Evolutionary conservation across 2,888 invertebrate genomes (phyloP), one percentile per base, ranked within the genome.

Genomic region (Drosophila aldrichi): DNA sequence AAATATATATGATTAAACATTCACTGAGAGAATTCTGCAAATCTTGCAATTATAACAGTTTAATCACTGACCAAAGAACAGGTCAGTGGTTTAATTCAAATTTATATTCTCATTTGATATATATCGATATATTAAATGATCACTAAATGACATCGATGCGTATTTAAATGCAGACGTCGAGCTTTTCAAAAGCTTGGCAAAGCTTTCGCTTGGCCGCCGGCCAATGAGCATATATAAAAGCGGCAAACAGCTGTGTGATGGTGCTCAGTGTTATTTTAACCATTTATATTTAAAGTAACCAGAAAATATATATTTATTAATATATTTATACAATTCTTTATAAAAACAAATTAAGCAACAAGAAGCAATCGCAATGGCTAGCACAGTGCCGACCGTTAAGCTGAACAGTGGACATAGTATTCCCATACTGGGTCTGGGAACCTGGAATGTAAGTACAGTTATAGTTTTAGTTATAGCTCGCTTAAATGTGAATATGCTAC

Each of bases 391-490:
- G 8, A 92, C 82, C 62, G 90, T 96, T 0, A 94, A 93, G 66
- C 93, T 96, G 16, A 94, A 93, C 81, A 95, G 95, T 85, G 96
- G 95, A 0, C 67, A 90, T 34, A 93, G 94, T 72, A 94, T 95
- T 71, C 96, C 96, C 0, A 93, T 94, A 7, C 89, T 96, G 2
- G 96, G 96, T 2, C 93, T 96, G 20, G 96, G 96, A 18, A 97
- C 96, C 3, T 96, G 96, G 96, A 95, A 95, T 93, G 96, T 96
- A 94, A 93, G 20, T 56, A 56, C 55, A 43, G 56, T 44, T 56
- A 34, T 10, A n/a, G n/a, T 16, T 29, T 8, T 29, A 29, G 29
- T 29, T 29, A n/a, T 0, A 56, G n/a, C 40, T 18, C 2, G 1
- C 10, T 41, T 41, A 41, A 18, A 16, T 20, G 9, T 29, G 9